phyloP scores from a whole-genome alignment of 2,113 vertebrate species.

The Acanthisitta chloris region DNA sequence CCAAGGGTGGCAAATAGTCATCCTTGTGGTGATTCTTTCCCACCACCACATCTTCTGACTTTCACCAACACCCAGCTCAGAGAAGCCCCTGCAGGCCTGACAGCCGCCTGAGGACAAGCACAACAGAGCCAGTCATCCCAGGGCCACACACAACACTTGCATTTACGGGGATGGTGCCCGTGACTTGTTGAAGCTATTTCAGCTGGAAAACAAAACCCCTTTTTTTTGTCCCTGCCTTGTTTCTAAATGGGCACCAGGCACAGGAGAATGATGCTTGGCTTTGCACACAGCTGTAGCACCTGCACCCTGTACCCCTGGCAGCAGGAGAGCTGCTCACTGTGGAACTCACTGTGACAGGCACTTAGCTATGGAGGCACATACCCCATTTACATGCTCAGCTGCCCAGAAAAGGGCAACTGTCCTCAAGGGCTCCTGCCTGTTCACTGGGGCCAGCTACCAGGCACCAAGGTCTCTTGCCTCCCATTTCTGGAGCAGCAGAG shows the following conservation, averaged over 20 bases:
- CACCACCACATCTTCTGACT: not conserved
- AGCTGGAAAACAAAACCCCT: not conserved
- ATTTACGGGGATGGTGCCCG: not conserved
- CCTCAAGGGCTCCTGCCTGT: not conserved
- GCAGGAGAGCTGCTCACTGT: fast-evolving
- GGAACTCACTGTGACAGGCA: fast-evolving
- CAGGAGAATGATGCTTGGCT: not conserved
- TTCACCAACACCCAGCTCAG: not conserved
- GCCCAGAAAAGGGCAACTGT: not conserved
- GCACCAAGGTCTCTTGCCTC: fast-evolving
- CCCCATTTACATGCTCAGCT: not conserved
- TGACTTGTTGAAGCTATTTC: not conserved
- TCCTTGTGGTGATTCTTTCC: not conserved
- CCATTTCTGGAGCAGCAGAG: not conserved
- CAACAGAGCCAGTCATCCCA: not conserved
- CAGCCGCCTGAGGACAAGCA: fast-evolving
- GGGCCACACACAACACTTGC: not conserved
- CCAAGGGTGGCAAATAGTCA: not conserved
- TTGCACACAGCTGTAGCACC: not conserved
- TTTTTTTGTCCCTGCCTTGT: not conserved
- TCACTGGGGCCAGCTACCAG: not conserved
- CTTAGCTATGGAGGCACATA: fast-evolving
- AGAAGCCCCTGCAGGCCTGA: not conserved
- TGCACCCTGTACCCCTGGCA: fast-evolving
- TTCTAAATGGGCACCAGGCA: not conserved